phyloP scores from a whole-genome alignment of 2,888 invertebrate genomes.

The Archips crataeganus region DNA sequence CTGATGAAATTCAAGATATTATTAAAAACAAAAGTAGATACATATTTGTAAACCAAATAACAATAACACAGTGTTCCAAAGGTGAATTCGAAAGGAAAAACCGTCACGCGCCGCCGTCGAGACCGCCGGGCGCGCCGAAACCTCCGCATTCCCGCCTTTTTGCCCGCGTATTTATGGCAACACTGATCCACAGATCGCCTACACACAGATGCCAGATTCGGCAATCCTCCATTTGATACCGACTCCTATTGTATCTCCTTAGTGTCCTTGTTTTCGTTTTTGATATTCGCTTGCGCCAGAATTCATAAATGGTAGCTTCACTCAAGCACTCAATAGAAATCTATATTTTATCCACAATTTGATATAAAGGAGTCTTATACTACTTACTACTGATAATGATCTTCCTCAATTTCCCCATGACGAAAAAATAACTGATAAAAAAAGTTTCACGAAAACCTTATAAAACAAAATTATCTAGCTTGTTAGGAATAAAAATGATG shows the following conservation, averaged over 20 bases:
- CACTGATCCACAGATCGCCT: slow-evolving; percentile 64
- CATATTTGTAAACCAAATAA: not conserved
- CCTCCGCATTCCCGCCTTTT: slow-evolving; percentile 76
- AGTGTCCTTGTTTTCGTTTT: slow-evolving; percentile 61
- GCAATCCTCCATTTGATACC: slow-evolving; percentile 74
- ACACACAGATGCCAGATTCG: slow-evolving; percentile 72
- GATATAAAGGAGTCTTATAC: too few species aligned
- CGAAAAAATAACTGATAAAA: too few species aligned
- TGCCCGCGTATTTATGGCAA: slow-evolving; percentile 80
- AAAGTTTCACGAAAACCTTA: too few species aligned
- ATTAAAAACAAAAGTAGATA: not conserved
- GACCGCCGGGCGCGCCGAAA: slow-evolving; percentile 73
- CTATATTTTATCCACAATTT: slow-evolving; percentile 38
- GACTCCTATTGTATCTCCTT: slow-evolving; percentile 72
- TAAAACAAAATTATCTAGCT: too few species aligned
- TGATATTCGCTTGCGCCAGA: slow-evolving; percentile 69
- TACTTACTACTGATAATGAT: too few species aligned
- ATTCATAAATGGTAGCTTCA: slow-evolving; percentile 68
- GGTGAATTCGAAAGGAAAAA: slow-evolving; percentile 66
- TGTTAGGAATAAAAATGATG: too few species aligned
- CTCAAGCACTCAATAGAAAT: slow-evolving; percentile 52
- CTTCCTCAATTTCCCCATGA: too few species aligned
- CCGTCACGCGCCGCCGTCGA: slow-evolving; percentile 62
- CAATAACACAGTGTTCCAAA: slow-evolving; percentile 59
- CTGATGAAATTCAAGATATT: not conserved